phyloP scores from a whole-genome alignment of 1,140 invertebrate genomes.

The Dermatophagoides farinae region DNA sequence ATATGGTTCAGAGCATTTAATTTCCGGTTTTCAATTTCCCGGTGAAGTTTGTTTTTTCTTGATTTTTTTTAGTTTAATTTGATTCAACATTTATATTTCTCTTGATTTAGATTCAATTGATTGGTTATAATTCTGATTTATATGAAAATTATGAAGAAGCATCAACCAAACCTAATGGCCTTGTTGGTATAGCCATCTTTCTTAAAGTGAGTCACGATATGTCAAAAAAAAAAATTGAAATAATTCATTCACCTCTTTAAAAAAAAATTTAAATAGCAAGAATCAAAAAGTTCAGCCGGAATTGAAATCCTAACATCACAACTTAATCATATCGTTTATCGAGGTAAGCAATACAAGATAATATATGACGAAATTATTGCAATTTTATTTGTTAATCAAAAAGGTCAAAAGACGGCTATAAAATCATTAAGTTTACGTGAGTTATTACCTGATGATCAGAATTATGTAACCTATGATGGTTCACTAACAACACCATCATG shows the following conservation, averaged over 20 bases:
- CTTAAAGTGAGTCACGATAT: conserved; percentile 28
- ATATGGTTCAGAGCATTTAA: conserved; percentile 74
- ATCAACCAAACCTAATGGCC: conserved; percentile 56
- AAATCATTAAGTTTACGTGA: conserved; percentile 40
- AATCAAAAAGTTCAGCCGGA: conserved; percentile 59
- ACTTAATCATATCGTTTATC: conserved; percentile 54
- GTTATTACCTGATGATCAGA: conserved; percentile 61
- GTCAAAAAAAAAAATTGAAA: not conserved
- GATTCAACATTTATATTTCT: conserved; percentile 73
- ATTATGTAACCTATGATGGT: conserved; percentile 93
- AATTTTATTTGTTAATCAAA: not conserved
- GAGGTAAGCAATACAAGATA: conserved; percentile 36
- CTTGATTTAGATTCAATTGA: conserved; percentile 81
- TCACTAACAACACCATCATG: conserved; percentile 72
- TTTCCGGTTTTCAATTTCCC: conserved; percentile 77
- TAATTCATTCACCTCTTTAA: conserved; percentile 3
- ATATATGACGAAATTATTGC: not conserved
- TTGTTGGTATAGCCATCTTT: conserved; percentile 78
- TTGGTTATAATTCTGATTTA: conserved; percentile 87
- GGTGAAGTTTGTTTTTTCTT: conserved; percentile 49
- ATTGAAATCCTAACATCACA: conserved; percentile 63
- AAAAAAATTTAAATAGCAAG: conserved; percentile 38
- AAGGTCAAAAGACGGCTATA: conserved; percentile 7
- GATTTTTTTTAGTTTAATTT: not conserved
- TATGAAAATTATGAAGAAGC: conserved; percentile 90